Percentiles rank a stretch among this genome's conserved stretches.
These are phyloP conservation scores for Heliothis peltigera DNA, from an alignment of 2,888 invertebrate species.

Conservation along the genomic window DNA sequence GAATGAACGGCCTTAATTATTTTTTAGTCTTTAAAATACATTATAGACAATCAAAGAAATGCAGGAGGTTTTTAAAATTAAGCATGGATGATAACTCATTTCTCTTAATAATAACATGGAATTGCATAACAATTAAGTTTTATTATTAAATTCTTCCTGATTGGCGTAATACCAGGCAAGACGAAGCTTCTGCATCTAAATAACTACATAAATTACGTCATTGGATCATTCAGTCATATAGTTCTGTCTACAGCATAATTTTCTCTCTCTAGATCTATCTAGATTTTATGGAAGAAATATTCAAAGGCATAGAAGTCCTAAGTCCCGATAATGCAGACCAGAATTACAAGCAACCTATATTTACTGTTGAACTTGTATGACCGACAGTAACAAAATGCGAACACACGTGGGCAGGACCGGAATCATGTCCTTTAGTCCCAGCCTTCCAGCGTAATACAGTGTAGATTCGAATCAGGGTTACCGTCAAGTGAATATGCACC, in stretches of 20 bases:
- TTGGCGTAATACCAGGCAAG: background rate
- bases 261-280: no score
- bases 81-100: slow-evolving; percentile 3
- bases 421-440: slow-evolving; percentile 67
- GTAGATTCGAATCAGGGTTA: slow-evolving; percentile 19
- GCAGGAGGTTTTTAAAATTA: slow-evolving; percentile 3
- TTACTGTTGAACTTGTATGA: slow-evolving; percentile 58
- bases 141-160: background rate
- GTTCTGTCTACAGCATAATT: no score
- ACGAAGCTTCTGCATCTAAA: background rate
- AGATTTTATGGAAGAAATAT: background rate
- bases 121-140: background rate
- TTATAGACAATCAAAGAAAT: background rate
- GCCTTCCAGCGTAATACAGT: slow-evolving; percentile 45
- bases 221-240: no score
- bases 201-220: no score
- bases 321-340: background rate
- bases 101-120: slow-evolving; percentile 12
- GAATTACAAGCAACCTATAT: slow-evolving; percentile 45
- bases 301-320: background rate
- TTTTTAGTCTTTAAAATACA: background rate
- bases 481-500: slow-evolving; percentile 29
- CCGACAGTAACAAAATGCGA: slow-evolving; percentile 59
- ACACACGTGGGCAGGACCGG: slow-evolving; percentile 76
- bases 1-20: no score